Percentiles rank a stretch among this genome's conserved stretches.
phyloP scores from a whole-genome alignment of 2,888 invertebrate species.

The Patella caerulea region DNA sequence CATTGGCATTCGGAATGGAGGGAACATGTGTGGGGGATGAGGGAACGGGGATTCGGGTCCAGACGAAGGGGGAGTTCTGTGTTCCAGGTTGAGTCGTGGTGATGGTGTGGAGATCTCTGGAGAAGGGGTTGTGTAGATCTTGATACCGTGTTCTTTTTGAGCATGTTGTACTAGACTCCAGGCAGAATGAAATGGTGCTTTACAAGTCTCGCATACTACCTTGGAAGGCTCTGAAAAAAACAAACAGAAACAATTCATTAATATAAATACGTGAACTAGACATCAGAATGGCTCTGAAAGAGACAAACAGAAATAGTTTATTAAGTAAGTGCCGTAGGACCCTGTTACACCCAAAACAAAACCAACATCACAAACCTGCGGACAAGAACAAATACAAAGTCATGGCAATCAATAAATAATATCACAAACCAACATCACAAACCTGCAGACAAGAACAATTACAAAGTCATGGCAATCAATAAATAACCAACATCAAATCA shows the following conservation, averaged over 20 bases:
- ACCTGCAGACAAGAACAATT: too few species aligned
- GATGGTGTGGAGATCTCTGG: conserved; percentile 43
- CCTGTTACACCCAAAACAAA: too few species aligned
- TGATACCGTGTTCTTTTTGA: conserved; percentile 92
- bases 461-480: too few species aligned
- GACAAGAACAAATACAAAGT: too few species aligned
- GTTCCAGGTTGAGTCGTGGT: conserved; percentile 36
- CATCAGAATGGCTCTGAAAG: too few species aligned
- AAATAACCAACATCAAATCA: too few species aligned
- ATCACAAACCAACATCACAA: too few species aligned
- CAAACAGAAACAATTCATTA: conserved; percentile 2
- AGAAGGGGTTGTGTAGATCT: conserved; percentile 79
- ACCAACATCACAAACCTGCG: too few species aligned
- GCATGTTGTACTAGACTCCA: conserved; percentile 96
- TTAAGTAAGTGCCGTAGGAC: too few species aligned
- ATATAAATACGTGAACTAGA: too few species aligned
- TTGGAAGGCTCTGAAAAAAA: conserved; percentile 84
- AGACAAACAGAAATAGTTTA: too few species aligned
- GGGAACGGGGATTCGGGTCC: conserved; percentile 46
- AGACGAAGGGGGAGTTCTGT: conserved; percentile 59
- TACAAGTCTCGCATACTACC: conserved; percentile 94
- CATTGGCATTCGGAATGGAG: conserved; percentile 70
- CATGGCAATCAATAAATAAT: too few species aligned
- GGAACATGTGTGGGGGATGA: conserved; percentile 62
- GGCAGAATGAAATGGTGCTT: conserved; percentile 90